Percentiles rank a stretch among this genome's conserved stretches.
Conservation (phyloP, 2,797 vertebrate species). For the Tolypeutes matacus region DNA sequence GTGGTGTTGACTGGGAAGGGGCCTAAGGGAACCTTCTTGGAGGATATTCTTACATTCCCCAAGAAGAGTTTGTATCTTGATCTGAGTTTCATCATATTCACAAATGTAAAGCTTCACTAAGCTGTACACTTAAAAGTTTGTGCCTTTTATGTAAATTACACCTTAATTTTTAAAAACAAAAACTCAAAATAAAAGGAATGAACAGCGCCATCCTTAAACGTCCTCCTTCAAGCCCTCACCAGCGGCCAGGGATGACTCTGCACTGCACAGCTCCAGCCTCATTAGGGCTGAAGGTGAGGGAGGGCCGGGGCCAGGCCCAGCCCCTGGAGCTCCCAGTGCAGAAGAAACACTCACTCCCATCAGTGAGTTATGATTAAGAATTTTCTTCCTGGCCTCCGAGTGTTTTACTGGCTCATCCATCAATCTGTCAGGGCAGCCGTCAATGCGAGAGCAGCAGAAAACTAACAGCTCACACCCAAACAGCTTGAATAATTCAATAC, state of each 20-base stretch:
- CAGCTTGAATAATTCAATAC: constrained; percentile 79
- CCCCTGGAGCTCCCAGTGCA: not conserved
- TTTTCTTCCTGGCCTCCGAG: constrained; percentile 75
- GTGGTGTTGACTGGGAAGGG: not conserved
- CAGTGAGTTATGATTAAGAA: constrained; percentile 78
- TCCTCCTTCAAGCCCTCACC: not conserved
- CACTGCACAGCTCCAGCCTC: not conserved
- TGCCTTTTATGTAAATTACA: not conserved
- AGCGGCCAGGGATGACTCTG: not conserved
- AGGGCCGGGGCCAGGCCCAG: not conserved
- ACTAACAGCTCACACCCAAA: constrained; percentile 79
- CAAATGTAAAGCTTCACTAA: not conserved
- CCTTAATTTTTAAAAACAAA: not conserved
- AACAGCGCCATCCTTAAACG: not conserved
- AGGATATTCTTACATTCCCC: no score
- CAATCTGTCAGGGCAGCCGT: constrained; percentile 71
- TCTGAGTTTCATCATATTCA: not conserved
- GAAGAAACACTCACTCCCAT: not conserved
- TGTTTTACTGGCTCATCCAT: constrained; percentile 81
- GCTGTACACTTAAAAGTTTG: not conserved
- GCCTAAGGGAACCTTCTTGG: not conserved
- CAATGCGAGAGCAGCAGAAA: constrained; percentile 70
- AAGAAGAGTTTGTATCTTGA: not conserved
- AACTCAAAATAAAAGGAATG: not conserved
- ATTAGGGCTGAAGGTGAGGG: not conserved